Evolutionary conservation across 2,113 vertebrate species (phyloP).

Genomic region (Pterocles gutturalis): DNA sequence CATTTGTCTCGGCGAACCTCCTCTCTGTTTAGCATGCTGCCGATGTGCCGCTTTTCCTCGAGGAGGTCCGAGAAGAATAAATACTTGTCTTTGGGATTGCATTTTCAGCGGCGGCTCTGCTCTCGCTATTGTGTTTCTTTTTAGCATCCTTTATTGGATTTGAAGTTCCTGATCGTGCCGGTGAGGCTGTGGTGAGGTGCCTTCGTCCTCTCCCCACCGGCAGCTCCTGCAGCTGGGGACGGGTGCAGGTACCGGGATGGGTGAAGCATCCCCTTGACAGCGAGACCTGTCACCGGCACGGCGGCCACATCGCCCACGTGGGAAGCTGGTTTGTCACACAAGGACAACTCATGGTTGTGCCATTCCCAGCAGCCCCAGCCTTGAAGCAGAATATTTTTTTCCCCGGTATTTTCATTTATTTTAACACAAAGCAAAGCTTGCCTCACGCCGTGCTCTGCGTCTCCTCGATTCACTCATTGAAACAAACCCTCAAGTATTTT

Average conservation of each 20-base stretch:
- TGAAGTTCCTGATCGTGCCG: slow-evolving; percentile 3
- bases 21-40: slow-evolving; percentile 59
- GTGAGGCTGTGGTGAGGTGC: background rate
- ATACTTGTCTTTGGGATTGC: slow-evolving; percentile 49
- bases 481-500: background rate
- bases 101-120: slow-evolving; percentile 1
- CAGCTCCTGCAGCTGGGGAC: background rate
- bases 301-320: rapidly evolving
- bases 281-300: rapidly evolving
- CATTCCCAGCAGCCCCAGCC: background rate
- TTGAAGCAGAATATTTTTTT: background rate
- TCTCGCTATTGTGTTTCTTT: slow-evolving; percentile 9
- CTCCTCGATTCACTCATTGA: background rate
- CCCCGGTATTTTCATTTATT: background rate
- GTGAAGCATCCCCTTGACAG: rapidly evolving
- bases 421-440: background rate
- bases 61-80: slow-evolving; percentile 61
- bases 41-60: background rate
- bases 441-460: background rate
- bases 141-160: slow-evolving; percentile 10
- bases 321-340: background rate
- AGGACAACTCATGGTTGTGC: background rate
- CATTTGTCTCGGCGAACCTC: slow-evolving; percentile 35
- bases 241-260: background rate
- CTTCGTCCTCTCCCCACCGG: background rate